Percentiles rank a stretch among this genome's conserved stretches.
These are phyloP conservation scores for Tamias sibiricus DNA, from an alignment of 2,113 vertebrate species.

Conservation along the genomic window DNA sequence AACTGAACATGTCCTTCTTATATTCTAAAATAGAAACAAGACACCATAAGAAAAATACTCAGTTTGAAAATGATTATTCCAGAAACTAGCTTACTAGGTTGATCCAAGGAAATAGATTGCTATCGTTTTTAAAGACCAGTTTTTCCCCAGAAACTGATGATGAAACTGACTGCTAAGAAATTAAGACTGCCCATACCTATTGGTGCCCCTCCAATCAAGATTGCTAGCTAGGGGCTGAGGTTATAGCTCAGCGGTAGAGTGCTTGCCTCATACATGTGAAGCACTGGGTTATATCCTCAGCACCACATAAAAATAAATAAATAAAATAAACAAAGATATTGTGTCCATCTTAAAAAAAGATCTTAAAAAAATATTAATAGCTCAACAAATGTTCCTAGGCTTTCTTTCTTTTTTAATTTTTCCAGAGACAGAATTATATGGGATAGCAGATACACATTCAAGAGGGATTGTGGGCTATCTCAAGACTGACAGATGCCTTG, in stretches of 20 bases:
- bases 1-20: not conserved
- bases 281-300: no score
- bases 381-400: not conserved
- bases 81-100: not conserved
- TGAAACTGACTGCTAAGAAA: not conserved
- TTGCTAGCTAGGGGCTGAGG: no score
- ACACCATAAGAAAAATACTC: not conserved
- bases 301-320: no score
- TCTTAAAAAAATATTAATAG: no score
- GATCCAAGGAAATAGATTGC: not conserved
- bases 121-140: not conserved
- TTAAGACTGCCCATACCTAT: rapidly evolving
- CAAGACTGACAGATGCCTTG: no score
- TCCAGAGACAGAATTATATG: no score
- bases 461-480: no score
- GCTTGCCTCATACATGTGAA: no score
- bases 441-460: no score
- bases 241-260: no score
- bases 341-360: no score
- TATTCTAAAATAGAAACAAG: not conserved
- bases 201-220: not conserved
- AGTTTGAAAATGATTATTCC: not conserved
- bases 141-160: not conserved
- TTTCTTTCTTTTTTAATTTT: not conserved
- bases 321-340: no score